A percentile compares a stretch with the other conserved stretches of the same genome.
Evolutionary conservation across 2,113 vertebrate genomes (phyloP).

Genomic region (Salminus brasiliensis): DNA sequence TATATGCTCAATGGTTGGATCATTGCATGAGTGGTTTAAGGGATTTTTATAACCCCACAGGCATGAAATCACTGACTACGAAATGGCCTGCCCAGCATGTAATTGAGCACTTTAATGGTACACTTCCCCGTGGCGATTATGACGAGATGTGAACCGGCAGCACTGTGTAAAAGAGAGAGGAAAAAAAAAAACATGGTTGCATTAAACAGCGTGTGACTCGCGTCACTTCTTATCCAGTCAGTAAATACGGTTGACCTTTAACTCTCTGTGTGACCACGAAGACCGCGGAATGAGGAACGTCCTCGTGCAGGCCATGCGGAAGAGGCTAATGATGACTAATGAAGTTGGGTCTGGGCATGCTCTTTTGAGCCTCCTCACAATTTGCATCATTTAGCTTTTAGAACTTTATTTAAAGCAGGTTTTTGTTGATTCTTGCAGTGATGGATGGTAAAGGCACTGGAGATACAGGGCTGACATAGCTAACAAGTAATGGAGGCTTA

Average conservation of each 20-base stretch:
- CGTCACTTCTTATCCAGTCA: slow-evolving; percentile 25
- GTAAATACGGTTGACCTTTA: slow-evolving; percentile 45
- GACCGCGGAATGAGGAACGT: slow-evolving; percentile 17
- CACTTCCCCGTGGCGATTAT: slow-evolving; percentile 39
- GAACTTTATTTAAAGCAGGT: background rate
- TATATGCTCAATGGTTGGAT: slow-evolving; percentile 43
- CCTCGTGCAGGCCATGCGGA: background rate
- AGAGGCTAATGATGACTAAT: background rate
- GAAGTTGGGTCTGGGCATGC: background rate
- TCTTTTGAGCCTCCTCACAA: background rate
- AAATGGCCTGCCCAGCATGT: slow-evolving; percentile 49
- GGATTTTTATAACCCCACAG: slow-evolving; percentile 41
- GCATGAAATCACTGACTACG: slow-evolving; percentile 46
- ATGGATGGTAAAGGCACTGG: too few relatives aligned
- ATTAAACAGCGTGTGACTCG: slow-evolving; percentile 12
- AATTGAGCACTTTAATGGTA: slow-evolving; percentile 52
- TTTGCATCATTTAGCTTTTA: background rate
- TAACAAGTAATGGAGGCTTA: too few relatives aligned
- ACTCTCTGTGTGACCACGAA: slow-evolving; percentile 9
- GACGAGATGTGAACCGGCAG: background rate
- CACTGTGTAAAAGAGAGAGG: background rate
- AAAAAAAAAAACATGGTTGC: background rate
- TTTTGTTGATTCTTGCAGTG: background rate
- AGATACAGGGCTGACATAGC: too few relatives aligned
- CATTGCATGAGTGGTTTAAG: slow-evolving; percentile 40